Evolutionary conservation across 2,113 vertebrate genomes (phyloP).

Genomic region (Tachysurus fulvidraco): DNA sequence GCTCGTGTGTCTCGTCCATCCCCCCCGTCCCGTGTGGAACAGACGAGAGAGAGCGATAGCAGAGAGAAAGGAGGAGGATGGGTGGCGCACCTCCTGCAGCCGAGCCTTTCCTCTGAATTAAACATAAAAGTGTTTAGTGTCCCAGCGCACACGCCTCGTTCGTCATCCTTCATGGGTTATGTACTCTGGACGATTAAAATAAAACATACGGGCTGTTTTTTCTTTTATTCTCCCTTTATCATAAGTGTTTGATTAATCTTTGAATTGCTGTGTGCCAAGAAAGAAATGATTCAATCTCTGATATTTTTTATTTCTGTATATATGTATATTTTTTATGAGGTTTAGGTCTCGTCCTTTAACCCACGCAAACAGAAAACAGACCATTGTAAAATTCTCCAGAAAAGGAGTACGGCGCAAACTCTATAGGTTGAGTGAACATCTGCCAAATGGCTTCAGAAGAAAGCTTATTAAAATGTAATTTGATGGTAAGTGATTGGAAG

Average conservation of each 20-base stretch:
- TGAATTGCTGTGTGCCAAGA: conserved; percentile 5
- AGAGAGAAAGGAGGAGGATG: background rate
- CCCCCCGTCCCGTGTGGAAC: conserved; percentile 33
- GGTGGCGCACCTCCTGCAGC: conserved; percentile 31
- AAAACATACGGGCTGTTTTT: conserved; percentile 45
- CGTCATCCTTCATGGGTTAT: conserved; percentile 39
- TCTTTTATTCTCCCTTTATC: too few species aligned
- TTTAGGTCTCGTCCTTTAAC: conserved; percentile 16
- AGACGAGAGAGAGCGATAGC: conserved; percentile 30
- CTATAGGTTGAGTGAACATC: conserved; percentile 47
- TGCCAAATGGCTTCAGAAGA: conserved; percentile 33
- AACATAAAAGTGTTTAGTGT: conserved; percentile 56
- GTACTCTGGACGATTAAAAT: conserved; percentile 17
- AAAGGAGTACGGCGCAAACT: background rate
- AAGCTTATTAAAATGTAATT: conserved; percentile 59
- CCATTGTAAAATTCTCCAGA: conserved; percentile 21
- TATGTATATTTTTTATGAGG: background rate
- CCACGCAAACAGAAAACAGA: background rate
- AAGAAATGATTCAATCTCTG: background rate
- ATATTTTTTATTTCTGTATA: conserved; percentile 1
- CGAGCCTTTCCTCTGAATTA: conserved; percentile 55
- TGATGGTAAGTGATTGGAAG: conserved; percentile 54
- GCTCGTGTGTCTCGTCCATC: conserved; percentile 25
- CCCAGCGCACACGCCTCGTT: conserved; percentile 30
- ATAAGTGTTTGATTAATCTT: conserved; percentile 9